phyloP scores from a whole-genome alignment of 2,797 vertebrate species.

The Peromyscus eremicus region DNA sequence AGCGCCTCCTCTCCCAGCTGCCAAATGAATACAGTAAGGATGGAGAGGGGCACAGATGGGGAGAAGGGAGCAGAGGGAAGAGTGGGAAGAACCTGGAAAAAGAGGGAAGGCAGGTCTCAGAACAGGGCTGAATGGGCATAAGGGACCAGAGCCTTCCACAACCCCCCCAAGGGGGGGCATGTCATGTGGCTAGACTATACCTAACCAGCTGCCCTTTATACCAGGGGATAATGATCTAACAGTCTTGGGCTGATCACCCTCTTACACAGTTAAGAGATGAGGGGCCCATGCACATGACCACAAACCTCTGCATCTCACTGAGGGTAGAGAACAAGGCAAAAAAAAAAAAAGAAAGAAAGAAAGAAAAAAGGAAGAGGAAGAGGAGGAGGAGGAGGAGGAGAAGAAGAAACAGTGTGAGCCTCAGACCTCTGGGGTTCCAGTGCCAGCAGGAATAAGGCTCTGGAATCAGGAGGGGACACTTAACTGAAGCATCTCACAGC shows the following conservation, averaged over 20 bases:
- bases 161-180: no score
- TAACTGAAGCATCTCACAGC: background rate
- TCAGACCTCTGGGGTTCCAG: background rate
- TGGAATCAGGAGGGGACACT: background rate
- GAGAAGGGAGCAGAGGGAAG: no score
- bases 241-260: no score
- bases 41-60: rapidly evolving
- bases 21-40: background rate
- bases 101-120: background rate
- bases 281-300: background rate
- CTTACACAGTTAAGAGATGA: background rate
- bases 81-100: background rate
- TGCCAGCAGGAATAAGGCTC: background rate
- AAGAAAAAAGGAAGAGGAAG: background rate
- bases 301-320: background rate
- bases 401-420: rapidly evolving
- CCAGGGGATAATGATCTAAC: rapidly evolving
- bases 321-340: background rate
- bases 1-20: background rate
- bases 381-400: background rate
- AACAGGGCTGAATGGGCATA: background rate
- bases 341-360: background rate
- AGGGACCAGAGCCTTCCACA: background rate
- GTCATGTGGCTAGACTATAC: background rate
- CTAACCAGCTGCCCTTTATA: background rate